Conservation (phyloP, 2,888 invertebrate species). For the Lithophane leautieri region DNA sequence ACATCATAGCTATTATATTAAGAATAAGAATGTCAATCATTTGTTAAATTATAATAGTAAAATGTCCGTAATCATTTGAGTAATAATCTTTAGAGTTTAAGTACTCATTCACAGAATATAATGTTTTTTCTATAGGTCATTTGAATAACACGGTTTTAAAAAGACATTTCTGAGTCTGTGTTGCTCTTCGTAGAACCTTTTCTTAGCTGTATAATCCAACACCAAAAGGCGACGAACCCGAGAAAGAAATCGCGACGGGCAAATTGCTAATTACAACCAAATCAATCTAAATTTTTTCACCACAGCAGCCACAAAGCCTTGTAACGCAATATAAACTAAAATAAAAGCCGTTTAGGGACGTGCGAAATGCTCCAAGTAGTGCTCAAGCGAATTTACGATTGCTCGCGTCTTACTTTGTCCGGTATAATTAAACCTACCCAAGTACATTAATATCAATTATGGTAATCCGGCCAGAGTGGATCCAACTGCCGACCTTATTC, state of each 20-base stretch:
- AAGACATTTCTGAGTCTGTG: not conserved
- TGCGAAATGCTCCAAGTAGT: conserved; percentile 64
- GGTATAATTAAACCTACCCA: conserved; percentile 84
- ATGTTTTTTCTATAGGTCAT: too few relatives aligned
- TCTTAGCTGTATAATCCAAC: not conserved
- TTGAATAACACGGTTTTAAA: too few relatives aligned
- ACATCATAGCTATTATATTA: too few relatives aligned
- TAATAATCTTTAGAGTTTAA: too few relatives aligned
- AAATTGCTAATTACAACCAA: conserved; percentile 40
- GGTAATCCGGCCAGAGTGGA: conserved; percentile 81
- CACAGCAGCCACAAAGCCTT: conserved; percentile 30
- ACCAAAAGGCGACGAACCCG: too few relatives aligned
- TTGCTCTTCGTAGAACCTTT: not conserved
- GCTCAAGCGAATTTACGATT: conserved; percentile 75
- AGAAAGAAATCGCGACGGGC: not conserved
- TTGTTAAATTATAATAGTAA: too few relatives aligned
- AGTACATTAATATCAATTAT: conserved; percentile 87
- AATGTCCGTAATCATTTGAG: too few relatives aligned
- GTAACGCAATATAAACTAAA: conserved; percentile 62
- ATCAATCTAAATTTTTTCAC: conserved; percentile 55
- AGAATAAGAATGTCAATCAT: too few relatives aligned
- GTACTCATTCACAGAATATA: too few relatives aligned
- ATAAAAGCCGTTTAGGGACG: conserved; percentile 67
- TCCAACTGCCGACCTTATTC: conserved; percentile 78
- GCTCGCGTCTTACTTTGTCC: conserved; percentile 78